Evolutionary conservation across 2,888 invertebrate genomes (phyloP).

Genomic region (Petrolisthes manimaculis): DNA sequence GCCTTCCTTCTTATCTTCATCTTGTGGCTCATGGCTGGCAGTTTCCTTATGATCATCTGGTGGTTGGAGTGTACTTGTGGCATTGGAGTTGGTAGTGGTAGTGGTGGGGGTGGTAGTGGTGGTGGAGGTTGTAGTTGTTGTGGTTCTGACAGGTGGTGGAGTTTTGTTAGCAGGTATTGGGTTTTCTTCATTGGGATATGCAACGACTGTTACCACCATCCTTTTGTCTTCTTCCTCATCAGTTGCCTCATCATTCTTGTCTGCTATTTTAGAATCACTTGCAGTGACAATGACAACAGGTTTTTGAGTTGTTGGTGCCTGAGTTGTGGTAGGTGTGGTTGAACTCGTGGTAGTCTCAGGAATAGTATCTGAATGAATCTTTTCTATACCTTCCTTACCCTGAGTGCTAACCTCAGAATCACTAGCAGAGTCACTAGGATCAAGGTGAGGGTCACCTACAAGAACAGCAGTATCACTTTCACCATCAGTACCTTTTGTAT

Average conservation of each 20-base stretch:
- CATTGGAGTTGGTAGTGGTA: background rate
- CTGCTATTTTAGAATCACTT: background rate
- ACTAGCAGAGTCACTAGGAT: background rate
- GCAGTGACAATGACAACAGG: constrained; percentile 27
- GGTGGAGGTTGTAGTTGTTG: constrained; percentile 20
- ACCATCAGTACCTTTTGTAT: background rate
- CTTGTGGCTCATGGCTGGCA: background rate
- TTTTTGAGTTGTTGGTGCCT: constrained; percentile 7
- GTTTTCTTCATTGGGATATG: constrained; percentile 17
- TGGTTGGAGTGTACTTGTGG: background rate
- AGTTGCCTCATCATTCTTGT: background rate
- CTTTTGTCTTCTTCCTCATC: constrained; percentile 13
- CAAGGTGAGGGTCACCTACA: background rate
- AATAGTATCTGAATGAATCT: no score
- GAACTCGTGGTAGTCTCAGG: background rate
- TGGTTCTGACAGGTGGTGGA: constrained; percentile 35
- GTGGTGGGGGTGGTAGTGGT: background rate
- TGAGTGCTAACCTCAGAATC: background rate
- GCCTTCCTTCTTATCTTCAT: background rate
- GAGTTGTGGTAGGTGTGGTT: constrained; percentile 1
- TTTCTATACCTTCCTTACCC: background rate
- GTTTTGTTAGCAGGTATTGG: constrained; percentile 34
- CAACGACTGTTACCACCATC: constrained; percentile 29
- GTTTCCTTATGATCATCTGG: background rate
- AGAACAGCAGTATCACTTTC: background rate